A percentile compares a stretch with the other conserved stretches of the same genome.
Evolutionary conservation across 2,113 vertebrate genomes (phyloP).

Genomic region (Natator depressus): DNA sequence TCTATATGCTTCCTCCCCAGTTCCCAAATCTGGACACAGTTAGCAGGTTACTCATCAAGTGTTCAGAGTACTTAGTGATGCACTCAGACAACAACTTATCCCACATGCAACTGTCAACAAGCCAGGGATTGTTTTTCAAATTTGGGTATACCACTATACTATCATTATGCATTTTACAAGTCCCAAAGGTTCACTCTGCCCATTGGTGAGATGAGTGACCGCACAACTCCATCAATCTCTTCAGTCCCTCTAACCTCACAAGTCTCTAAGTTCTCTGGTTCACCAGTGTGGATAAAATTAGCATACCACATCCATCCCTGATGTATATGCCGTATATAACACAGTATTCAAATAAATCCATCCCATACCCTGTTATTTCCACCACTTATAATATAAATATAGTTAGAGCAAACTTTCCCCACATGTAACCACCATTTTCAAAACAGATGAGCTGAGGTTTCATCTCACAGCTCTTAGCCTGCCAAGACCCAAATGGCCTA

Average conservation of each 20-base stretch:
- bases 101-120: not conserved
- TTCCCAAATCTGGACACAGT: not conserved
- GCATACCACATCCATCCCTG: not conserved
- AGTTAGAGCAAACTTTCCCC: not conserved
- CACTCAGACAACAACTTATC: not conserved
- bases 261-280: not conserved
- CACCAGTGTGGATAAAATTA: not conserved
- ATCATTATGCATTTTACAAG: rapidly evolving
- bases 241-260: not conserved
- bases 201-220: rapidly evolving
- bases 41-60: not conserved
- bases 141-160: not conserved
- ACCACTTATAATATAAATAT: not conserved
- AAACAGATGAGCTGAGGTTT: not conserved
- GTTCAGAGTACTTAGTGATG: not conserved
- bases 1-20: not conserved
- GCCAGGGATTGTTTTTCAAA: not conserved
- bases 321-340: not conserved
- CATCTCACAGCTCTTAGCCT: not conserved
- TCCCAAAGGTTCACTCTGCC: not conserved
- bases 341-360: not conserved
- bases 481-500: not conserved
- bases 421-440: not conserved
- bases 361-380: not conserved
- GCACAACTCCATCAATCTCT: not conserved